Percentiles rank a stretch among this genome's conserved stretches.
These are phyloP conservation scores for Ferrisia virgata DNA, from an alignment of 2,888 invertebrate genomes.

Conservation along the genomic window DNA sequence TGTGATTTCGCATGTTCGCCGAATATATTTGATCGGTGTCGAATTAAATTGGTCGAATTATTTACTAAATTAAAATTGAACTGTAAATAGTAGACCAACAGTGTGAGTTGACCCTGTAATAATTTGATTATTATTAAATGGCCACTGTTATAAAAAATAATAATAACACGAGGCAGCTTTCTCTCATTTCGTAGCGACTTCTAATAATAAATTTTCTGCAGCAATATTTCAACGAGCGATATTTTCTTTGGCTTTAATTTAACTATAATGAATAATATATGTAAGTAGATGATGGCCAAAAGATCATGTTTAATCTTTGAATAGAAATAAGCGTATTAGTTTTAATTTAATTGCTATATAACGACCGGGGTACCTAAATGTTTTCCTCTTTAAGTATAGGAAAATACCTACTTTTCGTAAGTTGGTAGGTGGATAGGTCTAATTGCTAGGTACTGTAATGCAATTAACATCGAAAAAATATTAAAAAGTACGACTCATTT, in stretches of 20 bases:
- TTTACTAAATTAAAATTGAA: neutral
- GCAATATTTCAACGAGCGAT: neutral
- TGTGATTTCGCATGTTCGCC: neutral
- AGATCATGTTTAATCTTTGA: neutral
- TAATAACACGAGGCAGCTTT: neutral
- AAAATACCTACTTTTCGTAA: too few relatives aligned
- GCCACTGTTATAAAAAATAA: neutral
- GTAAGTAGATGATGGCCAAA: neutral
- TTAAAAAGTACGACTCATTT: neutral
- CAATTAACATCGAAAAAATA: neutral
- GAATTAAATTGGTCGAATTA: neutral
- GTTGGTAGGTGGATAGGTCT: too few relatives aligned
- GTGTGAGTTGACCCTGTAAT: neutral
- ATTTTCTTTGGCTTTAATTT: neutral
- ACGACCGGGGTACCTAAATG: neutral
- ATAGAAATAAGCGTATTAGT: neutral
- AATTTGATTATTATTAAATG: neutral
- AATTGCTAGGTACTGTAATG: too few relatives aligned
- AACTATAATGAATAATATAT: too few relatives aligned
- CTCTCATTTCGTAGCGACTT: neutral
- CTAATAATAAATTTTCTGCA: neutral
- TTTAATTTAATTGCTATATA: neutral
- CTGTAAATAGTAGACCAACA: neutral
- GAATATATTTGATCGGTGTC: neutral
- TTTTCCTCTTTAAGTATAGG: too few relatives aligned